A percentile compares a stretch with the other conserved stretches of the same genome.
Evolutionary conservation across 2,113 vertebrate species (phyloP).

Genomic region (Phylloscopus whistleri): DNA sequence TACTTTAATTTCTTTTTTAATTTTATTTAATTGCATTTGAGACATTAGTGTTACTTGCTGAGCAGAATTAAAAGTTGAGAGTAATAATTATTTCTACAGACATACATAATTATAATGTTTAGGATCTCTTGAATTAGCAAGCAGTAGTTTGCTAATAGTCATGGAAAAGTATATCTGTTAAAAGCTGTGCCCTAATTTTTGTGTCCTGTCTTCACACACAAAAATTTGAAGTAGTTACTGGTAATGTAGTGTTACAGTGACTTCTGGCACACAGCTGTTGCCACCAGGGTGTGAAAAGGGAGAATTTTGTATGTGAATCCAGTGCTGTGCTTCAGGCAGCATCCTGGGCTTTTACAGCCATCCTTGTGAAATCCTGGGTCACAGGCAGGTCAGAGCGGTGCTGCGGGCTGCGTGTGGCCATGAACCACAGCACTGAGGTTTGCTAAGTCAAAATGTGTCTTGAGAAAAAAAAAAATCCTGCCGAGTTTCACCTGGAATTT

Average conservation of each 20-base stretch:
- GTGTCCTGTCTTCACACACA: background rate
- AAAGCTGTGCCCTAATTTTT: background rate
- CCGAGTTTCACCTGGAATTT: background rate
- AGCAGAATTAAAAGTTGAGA: background rate
- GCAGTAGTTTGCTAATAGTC: background rate
- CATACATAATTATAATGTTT: background rate
- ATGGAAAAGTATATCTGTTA: background rate
- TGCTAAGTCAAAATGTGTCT: fast-evolving
- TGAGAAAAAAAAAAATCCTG: background rate
- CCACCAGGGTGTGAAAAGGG: background rate
- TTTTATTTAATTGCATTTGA: background rate
- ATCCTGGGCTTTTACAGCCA: background rate
- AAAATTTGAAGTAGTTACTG: background rate
- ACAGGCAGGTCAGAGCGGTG: background rate
- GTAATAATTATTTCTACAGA: background rate
- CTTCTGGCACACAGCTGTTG: background rate
- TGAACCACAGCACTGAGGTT: background rate
- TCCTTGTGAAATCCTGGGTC: background rate
- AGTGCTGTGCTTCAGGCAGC: background rate
- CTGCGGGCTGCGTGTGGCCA: fast-evolving
- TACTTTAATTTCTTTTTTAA: background rate
- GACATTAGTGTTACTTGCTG: background rate
- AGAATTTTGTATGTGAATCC: background rate
- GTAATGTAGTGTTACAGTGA: background rate
- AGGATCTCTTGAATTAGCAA: background rate